A percentile compares a stretch with the other conserved stretches of the same genome.
phyloP scores from a whole-genome alignment of 2,113 vertebrate genomes.

The Vulpes ferrilata region DNA sequence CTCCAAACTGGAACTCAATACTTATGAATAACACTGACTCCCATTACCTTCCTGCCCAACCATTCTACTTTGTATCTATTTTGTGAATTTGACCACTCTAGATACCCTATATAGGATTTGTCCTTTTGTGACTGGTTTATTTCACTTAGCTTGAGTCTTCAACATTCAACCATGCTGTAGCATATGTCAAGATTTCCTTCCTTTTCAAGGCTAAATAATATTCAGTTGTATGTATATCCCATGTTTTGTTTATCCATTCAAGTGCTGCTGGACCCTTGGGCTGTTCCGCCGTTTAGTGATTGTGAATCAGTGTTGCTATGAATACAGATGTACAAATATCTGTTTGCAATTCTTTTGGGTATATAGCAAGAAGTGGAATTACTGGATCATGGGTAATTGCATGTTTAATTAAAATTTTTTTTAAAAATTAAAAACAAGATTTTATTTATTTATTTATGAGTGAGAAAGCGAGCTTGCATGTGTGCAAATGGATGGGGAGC shows the following conservation, averaged over 20 bases:
- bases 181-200: not conserved
- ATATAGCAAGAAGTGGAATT: not conserved
- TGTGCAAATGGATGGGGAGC: too few species aligned
- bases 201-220: not conserved
- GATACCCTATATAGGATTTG: not conserved
- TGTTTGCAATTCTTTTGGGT: not conserved
- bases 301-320: not conserved
- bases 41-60: too few species aligned
- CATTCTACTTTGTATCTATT: not conserved
- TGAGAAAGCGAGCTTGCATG: not conserved
- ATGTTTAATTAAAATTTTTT: not conserved
- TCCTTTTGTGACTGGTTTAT: not conserved
- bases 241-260: not conserved
- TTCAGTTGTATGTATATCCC: accelerated
- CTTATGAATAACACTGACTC: not conserved
- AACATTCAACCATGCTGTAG: not conserved
- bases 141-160: not conserved
- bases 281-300: not conserved
- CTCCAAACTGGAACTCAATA: not conserved
- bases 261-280: not conserved
- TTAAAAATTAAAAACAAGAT: too few species aligned
- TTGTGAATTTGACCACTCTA: not conserved
- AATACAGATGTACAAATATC: not conserved
- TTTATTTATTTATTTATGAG: not conserved
- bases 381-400: not conserved